A percentile compares a stretch with the other conserved stretches of the same genome.
These are phyloP conservation scores for Meandrusa payeni DNA, from an alignment of 2,888 invertebrate species.

Conservation along the genomic window DNA sequence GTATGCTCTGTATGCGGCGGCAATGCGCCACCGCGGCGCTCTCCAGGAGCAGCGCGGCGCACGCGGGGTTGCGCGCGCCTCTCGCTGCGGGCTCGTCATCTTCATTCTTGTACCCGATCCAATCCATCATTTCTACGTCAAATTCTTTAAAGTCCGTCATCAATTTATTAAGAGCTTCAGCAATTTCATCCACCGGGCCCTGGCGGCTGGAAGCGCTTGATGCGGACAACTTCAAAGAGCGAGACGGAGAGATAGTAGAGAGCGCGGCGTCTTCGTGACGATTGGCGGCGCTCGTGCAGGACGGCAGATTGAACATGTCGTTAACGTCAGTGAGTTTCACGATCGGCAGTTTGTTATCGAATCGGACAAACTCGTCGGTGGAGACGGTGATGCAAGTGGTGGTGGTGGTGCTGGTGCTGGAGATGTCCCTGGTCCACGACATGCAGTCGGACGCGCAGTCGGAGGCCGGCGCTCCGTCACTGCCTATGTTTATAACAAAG, in stretches of 20 bases:
- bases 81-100: constrained; percentile 24
- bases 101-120: constrained; percentile 42
- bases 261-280: not conserved
- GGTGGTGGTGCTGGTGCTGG: constrained; percentile 48
- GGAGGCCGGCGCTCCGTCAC: too few relatives aligned
- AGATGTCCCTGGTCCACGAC: constrained; percentile 65
- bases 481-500: not conserved
- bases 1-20: too few relatives aligned
- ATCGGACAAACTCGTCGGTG: constrained; percentile 47
- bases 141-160: constrained; percentile 35
- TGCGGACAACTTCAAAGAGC: not conserved
- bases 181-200: constrained; percentile 10
- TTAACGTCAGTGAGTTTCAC: constrained; percentile 40
- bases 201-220: too few relatives aligned
- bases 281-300: not conserved
- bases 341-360: constrained; percentile 57
- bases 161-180: constrained; percentile 12
- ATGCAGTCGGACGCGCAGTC: constrained; percentile 36
- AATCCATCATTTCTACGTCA: constrained; percentile 46
- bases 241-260: constrained; percentile 1
- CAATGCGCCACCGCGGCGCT: too few relatives aligned
- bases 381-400: constrained; percentile 45
- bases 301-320: not conserved
- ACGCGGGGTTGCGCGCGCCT: too few relatives aligned
- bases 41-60: too few relatives aligned